Evolutionary conservation across 1,140 invertebrate genomes (phyloP).

Genomic region (Drosophila takahashii): DNA sequence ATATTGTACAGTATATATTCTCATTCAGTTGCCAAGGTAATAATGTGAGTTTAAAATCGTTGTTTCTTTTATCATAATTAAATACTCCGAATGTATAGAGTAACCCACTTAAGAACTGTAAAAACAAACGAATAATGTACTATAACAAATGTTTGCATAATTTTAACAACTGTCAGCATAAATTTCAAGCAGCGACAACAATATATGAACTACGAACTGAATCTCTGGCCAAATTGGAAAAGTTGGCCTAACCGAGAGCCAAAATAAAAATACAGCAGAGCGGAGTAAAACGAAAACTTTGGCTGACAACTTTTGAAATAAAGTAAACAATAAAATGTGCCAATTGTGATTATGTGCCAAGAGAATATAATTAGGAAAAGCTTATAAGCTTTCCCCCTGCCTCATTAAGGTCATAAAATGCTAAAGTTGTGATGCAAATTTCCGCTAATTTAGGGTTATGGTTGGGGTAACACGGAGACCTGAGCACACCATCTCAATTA

Average conservation of each 20-base stretch:
- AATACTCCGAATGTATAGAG: not conserved
- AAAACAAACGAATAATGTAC: conserved; percentile 4
- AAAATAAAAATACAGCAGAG: conserved; percentile 37
- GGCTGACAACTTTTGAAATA: conserved; percentile 59
- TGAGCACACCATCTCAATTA: conserved; percentile 28
- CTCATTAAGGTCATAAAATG: conserved; percentile 23
- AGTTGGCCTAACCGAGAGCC: conserved; percentile 47
- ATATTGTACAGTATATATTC: too few relatives aligned
- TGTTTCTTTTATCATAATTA: not conserved
- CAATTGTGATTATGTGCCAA: conserved; percentile 71
- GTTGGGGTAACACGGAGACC: not conserved
- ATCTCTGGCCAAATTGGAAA: conserved; percentile 60
- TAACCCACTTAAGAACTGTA: conserved; percentile 10
- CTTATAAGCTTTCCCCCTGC: conserved; percentile 4
- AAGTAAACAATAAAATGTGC: conserved; percentile 72
- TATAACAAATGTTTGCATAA: conserved; percentile 47
- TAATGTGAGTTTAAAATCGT: too few relatives aligned
- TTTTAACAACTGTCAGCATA: conserved; percentile 67
- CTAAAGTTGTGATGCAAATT: conserved; percentile 43
- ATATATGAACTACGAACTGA: conserved; percentile 56
- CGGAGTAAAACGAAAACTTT: conserved; percentile 13
- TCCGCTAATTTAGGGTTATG: conserved; percentile 6
- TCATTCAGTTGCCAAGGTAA: too few relatives aligned
- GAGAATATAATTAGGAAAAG: conserved; percentile 65
- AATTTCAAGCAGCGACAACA: conserved; percentile 52